A percentile compares a stretch with the other conserved stretches of the same genome.
Conservation (phyloP, 1,140 invertebrate genomes). For the Dinoponera quadriceps region DNA sequence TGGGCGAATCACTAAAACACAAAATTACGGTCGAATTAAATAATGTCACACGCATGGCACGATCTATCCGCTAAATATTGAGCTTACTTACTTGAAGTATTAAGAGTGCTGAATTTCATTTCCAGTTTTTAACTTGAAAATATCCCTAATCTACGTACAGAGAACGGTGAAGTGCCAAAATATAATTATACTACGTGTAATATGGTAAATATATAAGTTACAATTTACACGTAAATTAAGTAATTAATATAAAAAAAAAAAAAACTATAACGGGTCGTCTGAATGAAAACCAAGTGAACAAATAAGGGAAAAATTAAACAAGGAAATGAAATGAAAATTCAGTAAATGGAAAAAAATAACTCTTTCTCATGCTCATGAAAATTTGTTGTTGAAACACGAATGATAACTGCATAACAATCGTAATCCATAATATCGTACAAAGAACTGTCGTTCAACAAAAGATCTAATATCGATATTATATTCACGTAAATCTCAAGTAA, state of each 20-base stretch:
- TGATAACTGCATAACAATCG: background rate
- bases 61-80: constrained; percentile 43
- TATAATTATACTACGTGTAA: background rate
- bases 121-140: constrained; percentile 40
- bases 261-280: background rate
- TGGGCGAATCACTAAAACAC: constrained; percentile 59
- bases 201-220: background rate
- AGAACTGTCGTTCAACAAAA: background rate
- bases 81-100: constrained; percentile 66
- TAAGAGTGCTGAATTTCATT: constrained; percentile 47
- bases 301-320: background rate
- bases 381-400: constrained; percentile 1
- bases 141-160: constrained; percentile 48
- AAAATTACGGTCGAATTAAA: constrained; percentile 49
- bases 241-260: background rate
- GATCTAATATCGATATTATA: background rate
- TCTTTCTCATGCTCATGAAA: background rate
- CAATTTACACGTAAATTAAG: no score
- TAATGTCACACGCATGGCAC: background rate
- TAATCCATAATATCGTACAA: background rate
- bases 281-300: no score
- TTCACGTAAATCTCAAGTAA: background rate
- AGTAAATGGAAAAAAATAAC: background rate
- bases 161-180: constrained; percentile 26
- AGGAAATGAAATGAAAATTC: background rate